phyloP scores from a whole-genome alignment of 2,113 vertebrate species.

The Semicossyphus pulcher region DNA sequence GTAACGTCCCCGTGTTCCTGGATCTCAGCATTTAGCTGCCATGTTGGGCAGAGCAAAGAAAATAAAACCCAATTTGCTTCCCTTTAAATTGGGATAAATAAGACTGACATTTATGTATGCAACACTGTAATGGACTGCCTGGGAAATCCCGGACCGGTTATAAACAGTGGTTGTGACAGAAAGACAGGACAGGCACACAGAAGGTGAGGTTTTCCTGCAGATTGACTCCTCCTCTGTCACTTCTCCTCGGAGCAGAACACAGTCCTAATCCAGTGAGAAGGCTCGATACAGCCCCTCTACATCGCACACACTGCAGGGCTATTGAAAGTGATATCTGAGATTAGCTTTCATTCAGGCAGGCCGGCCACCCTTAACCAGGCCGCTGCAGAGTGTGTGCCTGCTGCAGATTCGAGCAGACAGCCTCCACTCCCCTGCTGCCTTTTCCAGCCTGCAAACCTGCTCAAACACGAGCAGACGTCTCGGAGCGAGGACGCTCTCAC shows the following conservation, averaged over 20 bases:
- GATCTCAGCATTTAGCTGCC: no score
- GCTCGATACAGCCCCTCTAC: slow-evolving; percentile 78
- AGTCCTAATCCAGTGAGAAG: slow-evolving; percentile 83
- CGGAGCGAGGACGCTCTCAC: slow-evolving; percentile 16
- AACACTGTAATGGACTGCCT: background rate
- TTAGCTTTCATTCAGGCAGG: slow-evolving; percentile 81
- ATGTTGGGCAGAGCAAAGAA: background rate
- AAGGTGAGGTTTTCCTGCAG: slow-evolving; percentile 54
- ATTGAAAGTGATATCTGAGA: slow-evolving; percentile 88
- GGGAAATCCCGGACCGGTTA: background rate
- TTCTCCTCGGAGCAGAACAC: slow-evolving; percentile 74
- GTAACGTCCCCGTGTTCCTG: no score
- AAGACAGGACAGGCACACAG: slow-evolving; percentile 4
- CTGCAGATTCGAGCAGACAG: slow-evolving; percentile 81
- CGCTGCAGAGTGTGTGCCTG: slow-evolving; percentile 75
- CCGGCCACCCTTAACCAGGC: slow-evolving; percentile 66
- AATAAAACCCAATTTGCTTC: background rate
- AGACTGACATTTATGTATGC: background rate
- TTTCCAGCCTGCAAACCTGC: slow-evolving; percentile 30
- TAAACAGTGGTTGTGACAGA: background rate
- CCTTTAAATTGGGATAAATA: background rate
- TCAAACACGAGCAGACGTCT: slow-evolving; percentile 59
- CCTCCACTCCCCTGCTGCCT: slow-evolving; percentile 71
- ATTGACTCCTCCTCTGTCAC: slow-evolving; percentile 76
- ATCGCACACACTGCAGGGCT: slow-evolving; percentile 78